Evolutionary conservation across 1,140 invertebrate genomes (phyloP), one percentile per base, ranked within the genome.

Genomic region (Heliconius hermathena): DNA sequence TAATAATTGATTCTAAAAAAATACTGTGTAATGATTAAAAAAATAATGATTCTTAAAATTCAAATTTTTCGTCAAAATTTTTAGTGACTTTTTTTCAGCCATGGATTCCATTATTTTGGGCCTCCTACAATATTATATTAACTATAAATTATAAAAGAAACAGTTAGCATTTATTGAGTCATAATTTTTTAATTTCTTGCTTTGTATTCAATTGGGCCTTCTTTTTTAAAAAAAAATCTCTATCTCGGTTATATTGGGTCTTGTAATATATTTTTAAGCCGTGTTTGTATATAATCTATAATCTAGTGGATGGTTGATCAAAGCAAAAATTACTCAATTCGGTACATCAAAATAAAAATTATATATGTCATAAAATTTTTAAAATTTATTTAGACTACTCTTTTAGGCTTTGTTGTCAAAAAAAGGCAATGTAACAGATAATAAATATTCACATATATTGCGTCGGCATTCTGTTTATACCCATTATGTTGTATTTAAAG

Each of bases 401-500:
- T 20, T 57, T 57, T 11, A 29, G 26, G n/a, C 8, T 57, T 22
- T 29, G 11, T 29, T 26, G 22, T 66, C n/a, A 29, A 16, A 66
- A 26, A 29, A 3, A 13, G 16, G 11, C 0, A 16, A 66, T 22
- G 11, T 26, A 66, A 66, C 60, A 66, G 22, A 66, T 29, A 26
- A 29, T 29, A 66, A 66, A 26, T 29, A 16, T 66, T 29, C 26
- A 29, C 11, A 66, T 29, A 29, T 66, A 66, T 8, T 11, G 60
- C 60, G 26, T 66, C 9, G 60, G 11, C 11, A 29, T 29, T 29
- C 60, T 29, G 22, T 29, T 13, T 52, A 52, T 52, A 1, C 26
- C 60, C 3, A 29, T 29, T 13, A 66, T 29, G 29, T 29, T 29
- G 41, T 80, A 80, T 66, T 81, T 83, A 60, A 71, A 77, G 46